These are phyloP conservation scores for Linnaemya vulpina DNA, from an alignment of 2,888 invertebrate genomes.

Conservation along the genomic window DNA sequence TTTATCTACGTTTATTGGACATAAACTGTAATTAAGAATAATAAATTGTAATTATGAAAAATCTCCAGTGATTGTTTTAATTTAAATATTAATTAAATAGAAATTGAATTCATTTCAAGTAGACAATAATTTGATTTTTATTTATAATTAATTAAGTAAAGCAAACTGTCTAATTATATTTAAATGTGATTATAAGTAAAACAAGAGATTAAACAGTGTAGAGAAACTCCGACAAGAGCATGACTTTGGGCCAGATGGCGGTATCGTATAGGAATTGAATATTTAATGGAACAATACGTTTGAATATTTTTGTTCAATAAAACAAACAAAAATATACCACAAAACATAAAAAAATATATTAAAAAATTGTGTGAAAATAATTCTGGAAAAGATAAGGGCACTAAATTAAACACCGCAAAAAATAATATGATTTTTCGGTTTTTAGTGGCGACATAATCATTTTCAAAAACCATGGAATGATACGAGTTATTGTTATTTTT, in stretches of 20 bases:
- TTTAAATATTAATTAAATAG: conserved; percentile 61
- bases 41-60: conserved; percentile 59
- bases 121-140: conserved; percentile 1
- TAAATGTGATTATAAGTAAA: conserved; percentile 10
- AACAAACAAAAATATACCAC: too few species aligned
- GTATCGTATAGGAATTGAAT: background rate
- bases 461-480: too few species aligned
- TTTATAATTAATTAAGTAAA: conserved; percentile 29
- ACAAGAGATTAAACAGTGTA: background rate
- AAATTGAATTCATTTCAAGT: conserved; percentile 43
- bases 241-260: conserved; percentile 22
- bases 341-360: background rate
- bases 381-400: conserved; percentile 10
- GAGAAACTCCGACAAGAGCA: background rate
- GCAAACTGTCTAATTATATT: conserved; percentile 39
- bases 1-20: conserved; percentile 41
- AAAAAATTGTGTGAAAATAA: background rate
- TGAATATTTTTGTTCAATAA: too few species aligned
- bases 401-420: background rate
- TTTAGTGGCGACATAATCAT: background rate
- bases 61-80: conserved; percentile 28
- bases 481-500: too few species aligned
- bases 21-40: conserved; percentile 58
- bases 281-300: too few species aligned
- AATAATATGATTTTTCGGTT: background rate